These are phyloP conservation scores for Acronicta leporina DNA, from an alignment of 2,888 invertebrate genomes.

Conservation along the genomic window DNA sequence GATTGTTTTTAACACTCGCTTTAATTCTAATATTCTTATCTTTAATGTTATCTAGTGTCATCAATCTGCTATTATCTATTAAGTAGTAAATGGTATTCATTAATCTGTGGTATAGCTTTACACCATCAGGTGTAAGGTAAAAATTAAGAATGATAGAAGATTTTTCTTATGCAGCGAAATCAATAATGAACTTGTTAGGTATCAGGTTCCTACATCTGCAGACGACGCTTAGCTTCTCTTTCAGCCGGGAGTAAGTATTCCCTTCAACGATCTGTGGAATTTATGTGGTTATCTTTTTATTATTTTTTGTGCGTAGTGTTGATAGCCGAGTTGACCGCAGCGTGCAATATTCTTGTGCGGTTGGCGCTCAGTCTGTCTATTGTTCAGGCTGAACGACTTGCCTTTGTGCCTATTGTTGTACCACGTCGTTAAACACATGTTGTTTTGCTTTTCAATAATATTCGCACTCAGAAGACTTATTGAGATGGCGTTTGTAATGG, in stretches of 20 bases:
- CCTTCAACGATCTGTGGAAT: constrained; percentile 42
- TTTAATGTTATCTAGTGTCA: background rate
- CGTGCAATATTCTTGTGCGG: constrained; percentile 69
- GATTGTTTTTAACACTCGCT: background rate
- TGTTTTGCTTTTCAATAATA: constrained; percentile 38
- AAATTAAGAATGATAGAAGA: background rate
- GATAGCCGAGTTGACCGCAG: constrained; percentile 62
- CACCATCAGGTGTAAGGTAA: background rate
- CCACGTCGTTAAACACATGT: constrained; percentile 43
- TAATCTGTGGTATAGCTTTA: background rate
- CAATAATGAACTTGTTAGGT: background rate
- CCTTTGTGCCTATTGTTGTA: constrained; percentile 55
- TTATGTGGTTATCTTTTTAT: constrained; percentile 39
- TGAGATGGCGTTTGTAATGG: constrained; percentile 6
- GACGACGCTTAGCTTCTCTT: background rate
- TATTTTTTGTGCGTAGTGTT: constrained; percentile 43
- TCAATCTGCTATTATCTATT: background rate
- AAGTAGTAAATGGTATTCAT: background rate
- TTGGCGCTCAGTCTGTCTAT: constrained; percentile 59
- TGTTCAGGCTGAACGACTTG: constrained; percentile 62
- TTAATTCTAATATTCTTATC: background rate
- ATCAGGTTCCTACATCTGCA: constrained; percentile 9
- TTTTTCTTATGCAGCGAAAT: background rate
- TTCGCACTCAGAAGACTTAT: constrained; percentile 14
- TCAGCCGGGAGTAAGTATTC: constrained; percentile 12